phyloP scores from a whole-genome alignment of 2,797 vertebrate species.

The Aeoliscus strigatus region DNA sequence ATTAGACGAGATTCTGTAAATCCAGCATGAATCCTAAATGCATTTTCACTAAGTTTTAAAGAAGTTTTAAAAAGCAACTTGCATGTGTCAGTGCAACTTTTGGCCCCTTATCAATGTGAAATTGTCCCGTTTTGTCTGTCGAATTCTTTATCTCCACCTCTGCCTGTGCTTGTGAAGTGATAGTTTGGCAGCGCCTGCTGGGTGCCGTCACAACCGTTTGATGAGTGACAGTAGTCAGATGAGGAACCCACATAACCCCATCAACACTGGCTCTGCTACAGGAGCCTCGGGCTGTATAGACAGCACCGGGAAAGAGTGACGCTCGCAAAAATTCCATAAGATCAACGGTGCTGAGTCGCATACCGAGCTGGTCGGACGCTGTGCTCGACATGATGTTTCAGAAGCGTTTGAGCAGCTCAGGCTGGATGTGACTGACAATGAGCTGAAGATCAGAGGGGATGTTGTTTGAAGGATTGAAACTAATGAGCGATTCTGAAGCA shows the following conservation, averaged over 20 bases:
- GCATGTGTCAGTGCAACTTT: no score
- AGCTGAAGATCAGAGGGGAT: constrained; percentile 20
- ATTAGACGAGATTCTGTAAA: no score
- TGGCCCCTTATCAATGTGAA: constrained; percentile 16
- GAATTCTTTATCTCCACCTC: constrained; percentile 15
- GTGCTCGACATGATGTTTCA: constrained; percentile 4
- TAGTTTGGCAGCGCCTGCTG: constrained; percentile 36
- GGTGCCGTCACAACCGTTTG: constrained; percentile 52
- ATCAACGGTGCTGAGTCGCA: constrained; percentile 23
- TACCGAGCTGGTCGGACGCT: constrained; percentile 16
- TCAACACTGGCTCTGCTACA: constrained; percentile 36
- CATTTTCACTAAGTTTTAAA: no score
- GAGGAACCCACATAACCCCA: constrained; percentile 53
- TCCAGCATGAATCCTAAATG: no score
- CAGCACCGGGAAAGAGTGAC: constrained; percentile 40
- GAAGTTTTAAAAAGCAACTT: no score
- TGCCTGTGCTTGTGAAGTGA: constrained; percentile 35
- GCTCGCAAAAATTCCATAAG: constrained; percentile 44
- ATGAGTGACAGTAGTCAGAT: constrained; percentile 54
- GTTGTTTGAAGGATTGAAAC: constrained; percentile 16
- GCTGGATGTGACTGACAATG: constrained; percentile 16
- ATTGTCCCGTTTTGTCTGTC: constrained; percentile 7
- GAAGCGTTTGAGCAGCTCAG: constrained; percentile 8
- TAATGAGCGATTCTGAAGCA: constrained; percentile 15
- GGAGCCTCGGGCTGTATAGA: constrained; percentile 34